Evolutionary conservation across 2,888 invertebrate species (phyloP), one percentile per base, ranked within the genome.

Genomic region (Germaria angustata): DNA sequence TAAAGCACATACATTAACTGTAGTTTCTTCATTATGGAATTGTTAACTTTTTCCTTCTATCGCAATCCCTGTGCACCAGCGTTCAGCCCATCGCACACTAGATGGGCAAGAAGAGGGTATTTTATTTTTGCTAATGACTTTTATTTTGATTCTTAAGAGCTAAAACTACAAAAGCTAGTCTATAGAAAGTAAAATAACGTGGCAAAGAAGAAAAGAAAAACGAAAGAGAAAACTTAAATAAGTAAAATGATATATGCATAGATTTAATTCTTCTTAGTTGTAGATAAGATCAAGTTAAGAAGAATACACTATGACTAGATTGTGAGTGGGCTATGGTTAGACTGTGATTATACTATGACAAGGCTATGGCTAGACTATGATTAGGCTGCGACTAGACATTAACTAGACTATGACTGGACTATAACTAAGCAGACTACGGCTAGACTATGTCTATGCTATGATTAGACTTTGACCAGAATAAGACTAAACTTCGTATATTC

Each of bases 11-110:
- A 34, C 55, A 55, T 34, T 57, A 66, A 57, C 65, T 57, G 36
- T 36, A 66, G 46, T 57, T 75, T 32, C 34, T 73, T 63, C 11
- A 17, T 61, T 51, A 24, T 32, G 22, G 34, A 36, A 55, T 24
- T 65, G n/a, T 46, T 32, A 11, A 5, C 32, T 32, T 15, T 61
- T 51, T n/a, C 34, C 2, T 59, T 24, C 39, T 39, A 17, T 17
- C 5, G 34, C 13, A 49, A 39, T 61, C 72, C 36, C 59, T 28
- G 24, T 53, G 15, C 11, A 5, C 9, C 22, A 2, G 15, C n/a
- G n/a, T 6, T 36, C 15, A 51, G n/a, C n/a, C n/a, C 9, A 28
- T 32, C 9, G 36, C 4, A n/a, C 11, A 59, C 22, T 2, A 2
- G 9, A 34, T 17, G 4, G 8, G 17, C 6, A 8, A 20, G 24